Base-by-base conservation (phyloP, 2,888 invertebrate genomes). In the Mimas tiliae region DNA sequence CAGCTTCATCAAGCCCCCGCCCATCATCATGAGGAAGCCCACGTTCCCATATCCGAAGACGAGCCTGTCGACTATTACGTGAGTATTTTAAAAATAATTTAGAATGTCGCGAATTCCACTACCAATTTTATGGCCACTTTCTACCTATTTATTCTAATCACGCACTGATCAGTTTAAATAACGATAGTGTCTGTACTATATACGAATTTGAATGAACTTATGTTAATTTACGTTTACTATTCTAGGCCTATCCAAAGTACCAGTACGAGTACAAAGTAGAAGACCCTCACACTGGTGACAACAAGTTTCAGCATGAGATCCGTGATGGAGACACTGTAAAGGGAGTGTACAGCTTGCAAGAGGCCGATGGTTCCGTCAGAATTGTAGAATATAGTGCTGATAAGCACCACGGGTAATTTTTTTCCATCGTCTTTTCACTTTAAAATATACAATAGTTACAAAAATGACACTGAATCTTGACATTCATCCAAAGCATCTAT, bases 261-360 rank as follows among this genome's bases (percentile, higher is more conserved):
- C 93, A 94, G 77, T 95, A 94, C 73, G 94, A 95, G 85, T 95
- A 95, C 85, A 94, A 94, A 79, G 94, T 94, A n/a, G 93, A 94
- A 70, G 95, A 95, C 69, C 94, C 94, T 33, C 95, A 95, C 71
- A 95, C 95, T 48, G 95, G 95, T 53, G 95, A 95, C 83, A 94
- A 94, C 76, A 95, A 95, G 83, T 94, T 90, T 85, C 95, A 95
- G 74, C 90, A 93, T 66, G 95, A 95, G 81, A 83, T 88, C 71
- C 90, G 94, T 16, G 94, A 95, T 86, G 96, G 96, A 8, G 95
- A 95, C 74, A 94, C 91, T 16, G 96, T 96, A 64, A 94, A 95
- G 80, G 96, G 96, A 48, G 94, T 95, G 62, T 96, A 96, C 81
- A 93, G 94, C 62, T 84, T 95, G 50, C 94, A 94, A 66, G 95